Evolutionary conservation across 2,113 vertebrate genomes (phyloP).

Genomic region (Mesoclemmys tuberculata): DNA sequence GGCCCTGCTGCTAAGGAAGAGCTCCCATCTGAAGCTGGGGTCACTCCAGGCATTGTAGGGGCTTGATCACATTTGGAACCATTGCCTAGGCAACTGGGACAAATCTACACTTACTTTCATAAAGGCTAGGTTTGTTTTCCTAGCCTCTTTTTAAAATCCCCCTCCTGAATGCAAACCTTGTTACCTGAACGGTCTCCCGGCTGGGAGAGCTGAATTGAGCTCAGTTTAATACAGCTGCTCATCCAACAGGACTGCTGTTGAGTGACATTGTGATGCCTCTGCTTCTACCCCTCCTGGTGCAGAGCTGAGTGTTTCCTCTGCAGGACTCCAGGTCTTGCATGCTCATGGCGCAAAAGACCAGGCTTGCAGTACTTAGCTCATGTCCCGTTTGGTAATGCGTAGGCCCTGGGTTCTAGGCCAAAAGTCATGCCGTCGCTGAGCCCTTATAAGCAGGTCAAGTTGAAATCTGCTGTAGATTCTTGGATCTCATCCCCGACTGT

Average conservation of each 20-base stretch:
- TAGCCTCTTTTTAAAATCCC: neutral
- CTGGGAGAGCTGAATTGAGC: neutral
- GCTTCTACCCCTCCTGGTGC: neutral
- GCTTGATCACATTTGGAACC: neutral
- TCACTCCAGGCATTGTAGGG: neutral
- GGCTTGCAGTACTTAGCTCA: neutral
- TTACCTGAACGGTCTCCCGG: neutral
- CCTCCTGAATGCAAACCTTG: neutral
- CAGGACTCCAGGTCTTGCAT: neutral
- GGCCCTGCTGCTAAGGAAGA: neutral
- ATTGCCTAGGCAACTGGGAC: neutral
- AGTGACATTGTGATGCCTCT: neutral
- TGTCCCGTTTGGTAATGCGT: neutral
- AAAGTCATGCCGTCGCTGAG: neutral
- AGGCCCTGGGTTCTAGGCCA: neutral
- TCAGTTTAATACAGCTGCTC: neutral
- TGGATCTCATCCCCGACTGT: rapidly evolving
- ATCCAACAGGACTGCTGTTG: too few relatives aligned
- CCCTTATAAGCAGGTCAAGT: neutral
- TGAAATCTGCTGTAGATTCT: neutral
- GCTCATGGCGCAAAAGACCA: neutral
- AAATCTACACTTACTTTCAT: neutral
- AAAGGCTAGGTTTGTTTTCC: neutral
- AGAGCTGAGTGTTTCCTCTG: neutral
- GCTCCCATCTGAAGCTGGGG: rapidly evolving